Percentiles rank a stretch among this genome's conserved stretches.
These are phyloP conservation scores for Mycetomoellerius zeteki DNA, from an alignment of 1,140 invertebrate genomes.

Conservation along the genomic window DNA sequence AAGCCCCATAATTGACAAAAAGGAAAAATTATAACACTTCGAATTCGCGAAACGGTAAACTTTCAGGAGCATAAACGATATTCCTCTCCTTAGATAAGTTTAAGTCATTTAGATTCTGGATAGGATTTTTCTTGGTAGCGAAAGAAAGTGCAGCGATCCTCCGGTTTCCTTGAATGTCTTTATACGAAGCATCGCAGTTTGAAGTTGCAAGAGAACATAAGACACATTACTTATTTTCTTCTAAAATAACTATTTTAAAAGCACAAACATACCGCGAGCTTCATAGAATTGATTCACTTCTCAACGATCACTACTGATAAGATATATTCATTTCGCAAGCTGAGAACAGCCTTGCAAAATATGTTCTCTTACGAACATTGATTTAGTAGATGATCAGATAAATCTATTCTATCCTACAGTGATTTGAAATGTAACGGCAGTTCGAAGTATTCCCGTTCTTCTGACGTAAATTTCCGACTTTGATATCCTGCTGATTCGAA, in stretches of 20 bases:
- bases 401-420: neutral
- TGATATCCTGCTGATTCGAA: neutral
- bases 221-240: neutral
- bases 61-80: neutral
- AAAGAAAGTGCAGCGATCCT: neutral
- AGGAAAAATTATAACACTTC: no score
- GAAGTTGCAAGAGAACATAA: neutral
- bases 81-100: neutral
- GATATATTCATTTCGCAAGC: neutral
- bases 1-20: slow-evolving; percentile 4
- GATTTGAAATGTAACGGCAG: neutral
- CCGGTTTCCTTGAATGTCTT: slow-evolving; percentile 3
- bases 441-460: neutral
- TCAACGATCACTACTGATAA: neutral
- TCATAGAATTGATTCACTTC: neutral
- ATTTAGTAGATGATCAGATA: neutral
- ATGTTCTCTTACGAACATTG: neutral
- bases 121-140: neutral
- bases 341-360: neutral
- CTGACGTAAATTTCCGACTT: neutral
- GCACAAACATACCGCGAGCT: neutral
- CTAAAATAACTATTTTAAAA: neutral
- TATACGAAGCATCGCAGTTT: neutral
- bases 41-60: slow-evolving; percentile 8
- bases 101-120: neutral